phyloP scores from a whole-genome alignment of 1,140 invertebrate genomes.

The Drosophila nikananu region DNA sequence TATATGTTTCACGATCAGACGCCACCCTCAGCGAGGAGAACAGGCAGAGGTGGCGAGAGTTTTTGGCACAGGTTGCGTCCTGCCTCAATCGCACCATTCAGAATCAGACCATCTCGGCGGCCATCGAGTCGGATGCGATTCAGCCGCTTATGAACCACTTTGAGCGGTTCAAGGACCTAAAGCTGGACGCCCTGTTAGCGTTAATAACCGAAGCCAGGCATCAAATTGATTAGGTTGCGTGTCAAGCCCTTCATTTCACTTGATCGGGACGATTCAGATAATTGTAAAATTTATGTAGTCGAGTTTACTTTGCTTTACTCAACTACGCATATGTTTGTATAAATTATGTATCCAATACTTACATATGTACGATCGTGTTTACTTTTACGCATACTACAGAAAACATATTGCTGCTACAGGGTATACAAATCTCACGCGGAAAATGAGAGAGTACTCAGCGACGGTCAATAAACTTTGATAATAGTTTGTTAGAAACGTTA shows the following conservation, averaged over 20 bases:
- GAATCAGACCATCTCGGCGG: slow-evolving; percentile 81
- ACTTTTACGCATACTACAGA: slow-evolving; percentile 41
- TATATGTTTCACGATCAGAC: slow-evolving; percentile 66
- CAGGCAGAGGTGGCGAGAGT: slow-evolving; percentile 72
- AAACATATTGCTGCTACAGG: slow-evolving; percentile 52
- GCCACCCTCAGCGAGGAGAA: slow-evolving; percentile 56
- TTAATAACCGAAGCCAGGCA: slow-evolving; percentile 81
- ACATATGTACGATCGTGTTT: slow-evolving; percentile 49
- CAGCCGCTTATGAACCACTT: slow-evolving; percentile 83
- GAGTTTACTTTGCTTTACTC: slow-evolving; percentile 40
- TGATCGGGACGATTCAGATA: slow-evolving; percentile 26
- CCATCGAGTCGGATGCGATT: slow-evolving; percentile 83
- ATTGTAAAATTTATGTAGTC: slow-evolving; percentile 44
- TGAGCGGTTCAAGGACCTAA: slow-evolving; percentile 80
- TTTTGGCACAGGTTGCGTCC: slow-evolving; percentile 74
- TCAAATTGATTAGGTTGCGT: slow-evolving; percentile 73
- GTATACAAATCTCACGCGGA: slow-evolving; percentile 49
- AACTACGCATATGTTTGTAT: slow-evolving; percentile 52
- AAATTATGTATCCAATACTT: slow-evolving; percentile 58
- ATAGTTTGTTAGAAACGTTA: slow-evolving; percentile 57
- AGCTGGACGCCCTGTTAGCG: slow-evolving; percentile 81
- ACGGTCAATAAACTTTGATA: slow-evolving; percentile 50
- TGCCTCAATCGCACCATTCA: slow-evolving; percentile 80
- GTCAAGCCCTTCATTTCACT: slow-evolving; percentile 38
- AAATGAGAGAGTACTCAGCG: slow-evolving; percentile 32